These are phyloP conservation scores for Macrophya annulata DNA, from an alignment of 2,888 invertebrate species.

Conservation along the genomic window DNA sequence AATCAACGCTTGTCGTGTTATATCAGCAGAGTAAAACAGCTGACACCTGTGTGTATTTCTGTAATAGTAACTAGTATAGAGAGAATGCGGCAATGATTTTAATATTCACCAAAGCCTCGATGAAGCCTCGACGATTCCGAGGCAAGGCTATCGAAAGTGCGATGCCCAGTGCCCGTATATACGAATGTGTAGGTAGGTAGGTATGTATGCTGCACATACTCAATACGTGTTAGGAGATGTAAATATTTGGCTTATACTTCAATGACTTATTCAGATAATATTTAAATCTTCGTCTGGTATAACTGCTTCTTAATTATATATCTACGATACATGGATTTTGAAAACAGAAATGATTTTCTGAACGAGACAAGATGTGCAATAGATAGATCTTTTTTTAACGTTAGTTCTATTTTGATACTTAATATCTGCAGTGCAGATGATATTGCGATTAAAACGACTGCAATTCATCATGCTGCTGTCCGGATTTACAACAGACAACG, in stretches of 20 bases:
- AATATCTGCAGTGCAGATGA: background rate
- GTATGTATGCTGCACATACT: background rate
- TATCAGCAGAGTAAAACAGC: background rate
- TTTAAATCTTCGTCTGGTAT: constrained; percentile 13
- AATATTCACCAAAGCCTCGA: constrained; percentile 29
- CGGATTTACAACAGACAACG: background rate
- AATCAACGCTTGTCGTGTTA: background rate
- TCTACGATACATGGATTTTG: background rate
- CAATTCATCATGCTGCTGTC: background rate
- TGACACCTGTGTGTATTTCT: constrained; percentile 27
- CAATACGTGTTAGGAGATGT: background rate
- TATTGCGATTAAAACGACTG: background rate
- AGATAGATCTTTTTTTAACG: background rate
- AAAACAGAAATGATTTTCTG: background rate
- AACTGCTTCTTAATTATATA: background rate
- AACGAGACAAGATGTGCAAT: background rate
- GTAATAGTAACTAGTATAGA: background rate
- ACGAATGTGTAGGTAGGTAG: background rate
- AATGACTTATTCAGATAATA: constrained; percentile 31
- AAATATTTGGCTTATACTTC: constrained; percentile 40
- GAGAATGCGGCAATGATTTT: constrained; percentile 35
- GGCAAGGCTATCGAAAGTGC: constrained; percentile 43
- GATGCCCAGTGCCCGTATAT: background rate
- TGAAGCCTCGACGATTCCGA: constrained; percentile 23
- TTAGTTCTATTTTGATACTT: background rate